Evolutionary conservation across 2,113 vertebrate genomes (phyloP), one percentile per base, ranked within the genome.

Genomic region (Bucco capensis): DNA sequence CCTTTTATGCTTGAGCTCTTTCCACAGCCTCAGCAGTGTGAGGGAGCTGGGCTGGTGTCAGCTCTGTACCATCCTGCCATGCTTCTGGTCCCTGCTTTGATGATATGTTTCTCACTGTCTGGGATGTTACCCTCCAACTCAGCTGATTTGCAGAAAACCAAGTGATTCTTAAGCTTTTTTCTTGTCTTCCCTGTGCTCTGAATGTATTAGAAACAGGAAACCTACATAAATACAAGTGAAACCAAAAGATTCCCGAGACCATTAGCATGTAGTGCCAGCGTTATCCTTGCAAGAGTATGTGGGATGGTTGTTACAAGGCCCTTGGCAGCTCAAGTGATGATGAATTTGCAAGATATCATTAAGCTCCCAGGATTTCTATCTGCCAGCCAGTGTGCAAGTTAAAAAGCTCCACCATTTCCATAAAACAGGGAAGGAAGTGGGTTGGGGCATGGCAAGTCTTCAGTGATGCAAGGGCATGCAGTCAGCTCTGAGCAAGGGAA

Each of bases 271-370:
- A 60, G 49, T 51, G 53, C 74, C 62, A 53, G 25, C 23, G 7
- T 73, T 74, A 62, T 64, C 83, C 47, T 62, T 53, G 49, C 71
- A 54, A 44, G 64, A 60, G 38, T 31, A 28, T 14, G 64, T 89
- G 84, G 78, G 47, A 40, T 87, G 81, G 78, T 74, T 88, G 51
- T 79, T 85, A 57, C 54, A 64, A 79, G 74, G 81, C 38, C 92
- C 62, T 82, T 85, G 83, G 77, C 74, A 90, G 56, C 62, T 62
- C 47, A 4, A 74, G 44, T 37, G 90, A 30, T 78, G 80, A 64
- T 61, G 94, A 85, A 82, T 92, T 90, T 93, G 72, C 82, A 83
- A 74, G 49, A 78, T 90, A 66, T 83, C 66, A 75, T 92, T 90
- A 88, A 93, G 61, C 79, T 92, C 81, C 70, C 47, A 33, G 77